Evolutionary conservation across 1,140 invertebrate species (phyloP), one percentile per base, ranked within the genome.

Genomic region (Aphidius ervi): DNA sequence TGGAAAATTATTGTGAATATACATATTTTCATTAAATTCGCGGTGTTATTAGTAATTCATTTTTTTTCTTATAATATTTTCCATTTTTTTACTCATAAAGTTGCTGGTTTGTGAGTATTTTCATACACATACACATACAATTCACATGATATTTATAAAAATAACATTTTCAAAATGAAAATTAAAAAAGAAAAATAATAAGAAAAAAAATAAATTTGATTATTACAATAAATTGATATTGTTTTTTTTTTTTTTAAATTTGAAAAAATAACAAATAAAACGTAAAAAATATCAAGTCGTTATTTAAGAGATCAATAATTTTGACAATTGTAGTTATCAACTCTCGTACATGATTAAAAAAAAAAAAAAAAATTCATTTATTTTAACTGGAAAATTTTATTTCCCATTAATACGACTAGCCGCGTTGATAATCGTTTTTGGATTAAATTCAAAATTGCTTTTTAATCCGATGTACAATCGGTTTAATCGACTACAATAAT

Each of bases 111-210:
- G 68, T 68, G 67, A 37, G 66, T 73, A 68, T 66, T 71, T 70
- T 67, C 71, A 42, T 74, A 73, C 66, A 72, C 69, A 68, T 74
- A 74, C 64, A 31, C 23, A 70, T 69, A 66, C 61, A 43, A 63
- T 65, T 59, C 55, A 64, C 66, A 71, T 69, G 4, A 67, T 69
- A 71, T 76, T 73, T 75, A 76, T 75, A 76, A 75, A 77, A 76
- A 77, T 75, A 75, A 76, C 70, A 73, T 74, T 74, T 31, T 66
- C 69, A 63, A 60, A 67, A 70, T 67, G 67, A 70, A 67, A 69
- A 72, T 54, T 48, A 40, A 39, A 58, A 63, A 45, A 42, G 16
- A 16, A 16, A 16, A 16, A 16, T 16, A 58, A 55, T 20, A 52
- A 58, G 55, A 45, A 49, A 53, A 46, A 58, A 39, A 48, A 53